Evolutionary conservation across 2,888 invertebrate species (phyloP).

Genomic region (Frankliniella intonsa): DNA sequence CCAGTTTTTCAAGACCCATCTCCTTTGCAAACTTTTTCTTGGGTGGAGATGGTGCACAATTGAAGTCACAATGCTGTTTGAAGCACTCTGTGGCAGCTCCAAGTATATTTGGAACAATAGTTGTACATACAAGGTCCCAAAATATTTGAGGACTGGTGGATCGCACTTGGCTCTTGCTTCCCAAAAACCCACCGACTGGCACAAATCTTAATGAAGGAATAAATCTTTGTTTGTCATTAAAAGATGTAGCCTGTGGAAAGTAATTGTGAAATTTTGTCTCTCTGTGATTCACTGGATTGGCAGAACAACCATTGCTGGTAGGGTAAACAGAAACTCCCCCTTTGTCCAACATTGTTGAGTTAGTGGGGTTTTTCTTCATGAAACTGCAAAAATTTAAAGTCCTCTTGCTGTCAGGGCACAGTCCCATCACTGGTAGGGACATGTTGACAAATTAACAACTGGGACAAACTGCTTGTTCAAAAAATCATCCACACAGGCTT

Average conservation of each 20-base stretch:
- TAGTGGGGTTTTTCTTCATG: neutral
- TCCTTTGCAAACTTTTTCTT: neutral
- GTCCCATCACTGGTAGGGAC: neutral
- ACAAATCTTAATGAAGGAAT: neutral
- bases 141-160: neutral
- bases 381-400: neutral
- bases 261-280: neutral
- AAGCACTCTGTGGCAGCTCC: neutral
- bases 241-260: neutral
- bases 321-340: neutral
- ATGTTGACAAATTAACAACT: neutral
- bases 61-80: neutral
- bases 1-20: neutral
- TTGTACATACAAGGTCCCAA: neutral
- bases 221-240: neutral
- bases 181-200: neutral
- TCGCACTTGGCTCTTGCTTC: slow-evolving; percentile 10
- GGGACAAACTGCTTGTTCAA: neutral
- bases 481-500: neutral
- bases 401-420: slow-evolving; percentile 6
- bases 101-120: neutral
- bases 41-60: neutral
- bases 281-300: neutral
- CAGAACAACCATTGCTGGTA: neutral
- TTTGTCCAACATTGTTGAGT: slow-evolving; percentile 16